Base-by-base conservation (phyloP, 2,797 vertebrate genomes). In the Mionectes olivaceus region DNA sequence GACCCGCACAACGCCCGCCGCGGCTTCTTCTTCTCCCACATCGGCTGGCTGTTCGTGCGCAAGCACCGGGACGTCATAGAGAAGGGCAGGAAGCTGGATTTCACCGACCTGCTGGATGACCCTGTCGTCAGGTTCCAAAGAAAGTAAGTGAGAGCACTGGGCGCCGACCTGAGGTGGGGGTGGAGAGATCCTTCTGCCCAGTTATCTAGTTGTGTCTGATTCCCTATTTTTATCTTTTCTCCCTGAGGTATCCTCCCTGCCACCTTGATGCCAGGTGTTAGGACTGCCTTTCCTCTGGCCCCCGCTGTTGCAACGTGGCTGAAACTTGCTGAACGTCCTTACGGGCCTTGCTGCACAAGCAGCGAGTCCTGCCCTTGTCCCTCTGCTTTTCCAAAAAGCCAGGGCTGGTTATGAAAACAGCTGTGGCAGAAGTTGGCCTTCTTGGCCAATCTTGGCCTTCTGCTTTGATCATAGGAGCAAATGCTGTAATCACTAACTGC, bases 11-110 rank as follows among this genome's bases (percentile, higher is more conserved):
- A 98, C 0, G 98, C 98, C 44, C 89, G 87, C 32, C 95, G 98
- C 0, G 98, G 98, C 70, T 98, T 98, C 95, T 98, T 98, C 96
- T 99, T 98, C 80, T 89, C 98, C 39, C 98, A 98, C 35, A 94
- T 98, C 0, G 98, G 98, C 76, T 99, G 98, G 98, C 97, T 99
- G 14, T 97, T 98, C 7, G 60, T 98, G 61, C 97, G 95, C 71
- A 99, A 98, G 96, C 98, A 98, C 89, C 97, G 52, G 1, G 98
- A 98, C 0, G 98, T 98, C 91, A 98, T 98, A 8, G 98, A 98
- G 94, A 98, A 98, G 94, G 98, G 98, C 41, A 98, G 95, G 65
- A 97, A 97, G 10, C 95, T 99, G 83, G 98, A 98, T 44, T 74
- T 98, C 84, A 97, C 96, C 3, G 98, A 98, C 94, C 97, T 98